Evolutionary conservation across 2,113 vertebrate genomes (phyloP).

Genomic region (Cottus gobio): DNA sequence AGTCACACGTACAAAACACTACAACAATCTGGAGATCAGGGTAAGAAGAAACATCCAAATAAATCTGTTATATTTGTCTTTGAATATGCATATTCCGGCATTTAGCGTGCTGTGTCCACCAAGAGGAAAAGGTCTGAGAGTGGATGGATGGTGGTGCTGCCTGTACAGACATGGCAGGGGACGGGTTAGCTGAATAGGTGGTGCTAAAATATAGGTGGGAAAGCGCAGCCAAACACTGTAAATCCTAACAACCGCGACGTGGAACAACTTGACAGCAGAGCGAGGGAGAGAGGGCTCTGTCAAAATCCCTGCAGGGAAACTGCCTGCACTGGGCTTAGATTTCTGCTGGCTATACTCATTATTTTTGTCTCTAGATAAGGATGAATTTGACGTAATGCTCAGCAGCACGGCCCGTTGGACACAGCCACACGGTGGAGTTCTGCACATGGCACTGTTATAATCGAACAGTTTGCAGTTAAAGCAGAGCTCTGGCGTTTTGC

Average conservation of each 20-base stretch:
- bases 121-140: background rate
- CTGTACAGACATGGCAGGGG: conserved; percentile 44
- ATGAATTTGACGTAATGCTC: conserved; percentile 70
- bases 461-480: conserved; percentile 20
- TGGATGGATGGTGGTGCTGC: conserved; percentile 31
- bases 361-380: conserved; percentile 71
- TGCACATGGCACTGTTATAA: conserved; percentile 34
- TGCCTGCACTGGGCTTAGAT: conserved; percentile 63
- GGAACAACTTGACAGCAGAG: conserved; percentile 52
- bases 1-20: background rate
- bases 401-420: conserved; percentile 51
- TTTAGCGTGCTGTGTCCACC: background rate
- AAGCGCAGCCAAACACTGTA: conserved; percentile 64
- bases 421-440: conserved; percentile 25
- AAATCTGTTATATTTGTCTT: background rate
- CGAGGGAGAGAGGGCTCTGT: conserved; percentile 58
- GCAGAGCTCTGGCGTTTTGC: background rate
- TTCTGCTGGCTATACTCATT: conserved; percentile 69
- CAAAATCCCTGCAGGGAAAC: conserved; percentile 71
- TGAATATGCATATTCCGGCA: background rate
- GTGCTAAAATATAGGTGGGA: conserved; percentile 64
- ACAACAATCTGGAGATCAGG: background rate
- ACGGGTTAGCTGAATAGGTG: conserved; percentile 52
- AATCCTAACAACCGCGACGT: conserved; percentile 62
- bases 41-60: background rate